Conservation (phyloP, 2,113 vertebrate genomes). For the Cephalopterus ornatus region DNA sequence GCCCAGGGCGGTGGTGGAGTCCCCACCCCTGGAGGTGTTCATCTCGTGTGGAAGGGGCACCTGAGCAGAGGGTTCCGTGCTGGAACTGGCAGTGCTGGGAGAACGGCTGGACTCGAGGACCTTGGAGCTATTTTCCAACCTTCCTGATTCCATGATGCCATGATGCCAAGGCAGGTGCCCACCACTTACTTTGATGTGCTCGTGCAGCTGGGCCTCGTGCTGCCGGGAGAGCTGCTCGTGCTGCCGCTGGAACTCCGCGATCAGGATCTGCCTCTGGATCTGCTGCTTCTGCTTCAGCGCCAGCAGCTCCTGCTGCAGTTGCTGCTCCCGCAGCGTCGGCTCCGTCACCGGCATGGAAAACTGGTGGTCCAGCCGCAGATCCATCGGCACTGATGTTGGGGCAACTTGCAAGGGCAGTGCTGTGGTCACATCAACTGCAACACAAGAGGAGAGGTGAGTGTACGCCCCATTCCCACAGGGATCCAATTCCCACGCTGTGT, state of each 20-base stretch:
- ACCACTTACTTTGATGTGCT: constrained; percentile 82
- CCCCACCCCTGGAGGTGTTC: not conserved
- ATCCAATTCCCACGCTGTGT: not conserved
- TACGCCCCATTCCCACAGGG: not conserved
- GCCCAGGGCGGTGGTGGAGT: not conserved
- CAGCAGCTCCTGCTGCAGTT: constrained; percentile 95
- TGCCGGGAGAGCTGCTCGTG: constrained; percentile 96
- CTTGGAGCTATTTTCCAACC: not conserved
- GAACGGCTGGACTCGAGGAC: fast-evolving
- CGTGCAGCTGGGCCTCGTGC: constrained; percentile 93
- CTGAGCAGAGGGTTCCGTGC: not conserved
- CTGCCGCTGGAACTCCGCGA: constrained; percentile 95
- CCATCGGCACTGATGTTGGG: constrained; percentile 88
- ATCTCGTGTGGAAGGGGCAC: not conserved
- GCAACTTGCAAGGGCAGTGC: constrained; percentile 90
- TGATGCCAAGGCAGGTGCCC: fast-evolving
- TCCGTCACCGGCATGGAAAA: constrained; percentile 81
- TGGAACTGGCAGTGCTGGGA: not conserved
- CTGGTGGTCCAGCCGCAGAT: constrained; percentile 92
- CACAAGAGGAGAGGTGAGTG: not conserved
- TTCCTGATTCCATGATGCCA: fast-evolving
- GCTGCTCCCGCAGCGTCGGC: constrained; percentile 85
- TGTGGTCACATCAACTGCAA: constrained; percentile 88
- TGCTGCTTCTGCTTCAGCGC: constrained; percentile 96
- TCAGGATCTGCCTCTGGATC: constrained; percentile 95